Evolutionary conservation across 1,140 invertebrate species (phyloP), one percentile per base, ranked within the genome.

Genomic region (Aporrectodea caliginosa): DNA sequence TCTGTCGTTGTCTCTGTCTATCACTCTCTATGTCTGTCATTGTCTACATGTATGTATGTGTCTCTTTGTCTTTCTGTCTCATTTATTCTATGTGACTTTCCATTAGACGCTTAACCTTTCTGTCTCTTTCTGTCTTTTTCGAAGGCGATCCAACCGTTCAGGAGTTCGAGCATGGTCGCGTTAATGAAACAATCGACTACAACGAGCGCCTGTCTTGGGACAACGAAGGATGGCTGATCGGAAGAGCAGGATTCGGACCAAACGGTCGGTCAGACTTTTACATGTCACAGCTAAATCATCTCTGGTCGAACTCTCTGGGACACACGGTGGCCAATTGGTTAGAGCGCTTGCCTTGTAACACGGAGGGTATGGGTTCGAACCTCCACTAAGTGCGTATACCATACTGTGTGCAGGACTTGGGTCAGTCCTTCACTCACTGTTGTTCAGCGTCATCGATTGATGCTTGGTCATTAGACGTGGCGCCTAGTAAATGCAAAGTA

Each of bases 161-260:
- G 69, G 31, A 2, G 30, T 79, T 79, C 34, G 27, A 75, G 32
- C 14, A 79, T 2, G 78, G 72, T 12, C n/a, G 27, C 0, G 33
- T 90, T 84, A 91, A 90, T 68, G 91, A 91, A 82, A 95, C 96
- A 78, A 94, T 98, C 71, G 94, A 98, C 85, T 99, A 95, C 90
- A 99, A 99, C 85, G 97, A 99, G 88, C 91, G 95, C 83, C 98
- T 98, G 87, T 91, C 92, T 80, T 98, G 96, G 95, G 89, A 89
- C 69, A 72, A 73, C 73, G 33, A 33, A 30, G 73, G 78, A 14
- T 92, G 91, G 90, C 87, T 87, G 75, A 91, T 92, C 86, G 92
- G 92, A 35, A 84, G 90, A 79, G 84, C 90, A 79, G 92, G 91
- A 16, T 92, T 92, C 83, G 91, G 91, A 22, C 90, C 90, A 69